phyloP scores from a whole-genome alignment of 1,140 invertebrate species.

The Zaprionus taronus region DNA sequence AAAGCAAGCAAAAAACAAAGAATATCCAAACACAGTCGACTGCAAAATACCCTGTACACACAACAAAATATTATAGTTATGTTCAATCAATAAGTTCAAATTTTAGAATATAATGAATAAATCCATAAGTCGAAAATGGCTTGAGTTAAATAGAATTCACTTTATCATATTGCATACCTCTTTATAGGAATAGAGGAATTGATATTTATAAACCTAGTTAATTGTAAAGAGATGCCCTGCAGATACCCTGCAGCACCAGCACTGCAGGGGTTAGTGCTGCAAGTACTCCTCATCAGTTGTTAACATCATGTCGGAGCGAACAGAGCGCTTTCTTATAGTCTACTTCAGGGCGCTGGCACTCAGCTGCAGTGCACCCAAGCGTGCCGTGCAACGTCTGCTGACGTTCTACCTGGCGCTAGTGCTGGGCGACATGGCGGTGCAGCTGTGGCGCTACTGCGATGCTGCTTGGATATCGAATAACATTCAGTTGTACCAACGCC shows the following conservation, averaged over 20 bases:
- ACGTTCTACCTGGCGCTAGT: conserved; percentile 38
- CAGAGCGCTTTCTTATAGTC: conserved; percentile 37
- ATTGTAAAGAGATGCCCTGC: too few species aligned
- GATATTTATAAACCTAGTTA: too few species aligned
- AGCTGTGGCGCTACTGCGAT: conserved; percentile 26
- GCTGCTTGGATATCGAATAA: background rate
- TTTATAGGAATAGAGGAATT: too few species aligned
- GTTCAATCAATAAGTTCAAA: too few species aligned
- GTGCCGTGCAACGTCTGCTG: conserved; percentile 24
- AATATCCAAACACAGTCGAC: background rate
- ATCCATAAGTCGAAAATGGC: too few species aligned
- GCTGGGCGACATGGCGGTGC: conserved; percentile 11
- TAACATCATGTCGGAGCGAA: conserved; percentile 39
- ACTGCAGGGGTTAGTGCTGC: too few species aligned
- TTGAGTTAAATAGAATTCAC: too few species aligned
- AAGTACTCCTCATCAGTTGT: conserved; percentile 19
- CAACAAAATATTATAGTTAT: too few species aligned
- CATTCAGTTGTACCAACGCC: background rate
- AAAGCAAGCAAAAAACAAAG: background rate
- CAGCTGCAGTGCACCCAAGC: conserved; percentile 38
- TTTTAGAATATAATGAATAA: too few species aligned
- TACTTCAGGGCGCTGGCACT: conserved; percentile 58
- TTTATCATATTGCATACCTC: too few species aligned
- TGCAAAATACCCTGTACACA: background rate
- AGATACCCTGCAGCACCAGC: too few species aligned